Conservation (phyloP, 92 coral and sea anemone species). For the Parazoanthus swiftii region DNA sequence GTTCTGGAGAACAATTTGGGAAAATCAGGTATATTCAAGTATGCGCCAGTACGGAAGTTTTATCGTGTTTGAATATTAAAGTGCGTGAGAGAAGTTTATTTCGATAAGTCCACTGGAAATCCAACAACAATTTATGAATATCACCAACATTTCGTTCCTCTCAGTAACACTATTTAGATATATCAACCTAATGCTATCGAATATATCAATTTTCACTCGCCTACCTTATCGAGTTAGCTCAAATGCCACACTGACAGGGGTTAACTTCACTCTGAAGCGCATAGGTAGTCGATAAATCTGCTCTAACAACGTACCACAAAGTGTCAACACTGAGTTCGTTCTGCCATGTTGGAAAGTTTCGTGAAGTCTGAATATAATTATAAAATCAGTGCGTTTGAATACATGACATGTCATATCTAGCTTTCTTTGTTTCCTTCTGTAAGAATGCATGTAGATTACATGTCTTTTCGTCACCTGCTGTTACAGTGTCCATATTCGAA, state of each 20-base stretch:
- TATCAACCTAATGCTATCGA: slow-evolving; percentile 8
- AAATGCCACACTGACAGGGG: too few relatives aligned
- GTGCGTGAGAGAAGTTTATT: slow-evolving; percentile 11
- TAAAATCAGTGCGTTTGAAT: slow-evolving; percentile 1
- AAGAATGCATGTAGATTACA: too few relatives aligned
- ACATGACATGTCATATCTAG: too few relatives aligned
- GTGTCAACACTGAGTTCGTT: neutral
- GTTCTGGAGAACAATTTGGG: slow-evolving; percentile 11
- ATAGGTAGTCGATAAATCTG: neutral
- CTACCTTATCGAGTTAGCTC: too few relatives aligned
- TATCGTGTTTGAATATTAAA: slow-evolving; percentile 8
- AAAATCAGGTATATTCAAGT: slow-evolving; percentile 5
- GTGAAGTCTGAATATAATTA: neutral
- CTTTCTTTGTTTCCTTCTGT: too few relatives aligned
- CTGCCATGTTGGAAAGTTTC: neutral
- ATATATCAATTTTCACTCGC: too few relatives aligned
- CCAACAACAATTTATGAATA: slow-evolving; percentile 8
- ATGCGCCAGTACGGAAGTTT: slow-evolving; percentile 12
- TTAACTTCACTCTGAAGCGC: too few relatives aligned
- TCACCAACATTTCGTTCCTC: slow-evolving; percentile 10
- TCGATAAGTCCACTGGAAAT: slow-evolving; percentile 11
- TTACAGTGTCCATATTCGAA: too few relatives aligned
- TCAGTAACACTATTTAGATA: slow-evolving; percentile 7
- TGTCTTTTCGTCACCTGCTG: too few relatives aligned
- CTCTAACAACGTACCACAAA: slow-evolving; percentile 10